Evolutionary conservation across 1,140 invertebrate genomes (phyloP), one percentile per base, ranked within the genome.

Genomic region (Cryptotermes secundus): DNA sequence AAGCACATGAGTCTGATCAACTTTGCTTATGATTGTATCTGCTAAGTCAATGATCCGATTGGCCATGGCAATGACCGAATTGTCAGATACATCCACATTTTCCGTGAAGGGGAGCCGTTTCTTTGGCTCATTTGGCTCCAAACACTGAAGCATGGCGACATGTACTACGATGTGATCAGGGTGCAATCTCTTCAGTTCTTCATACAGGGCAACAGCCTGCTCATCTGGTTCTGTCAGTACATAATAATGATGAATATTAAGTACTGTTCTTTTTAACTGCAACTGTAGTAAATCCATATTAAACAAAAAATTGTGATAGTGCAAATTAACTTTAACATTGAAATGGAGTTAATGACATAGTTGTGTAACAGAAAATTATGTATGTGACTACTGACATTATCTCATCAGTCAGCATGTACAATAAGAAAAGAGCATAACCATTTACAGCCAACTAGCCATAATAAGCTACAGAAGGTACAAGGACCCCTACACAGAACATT

Each of bases 131-230:
- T 87, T 90, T 84, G 86, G 91, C 87, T 97, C 96, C 38, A 97
- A 89, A 26, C 92, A 93, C 87, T 95, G 94, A 53, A 98, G 90
- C 89, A 96, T 94, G 9, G 96, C 93, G 82, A 94, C 91, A 89
- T 97, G 94, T 7, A 96, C 90, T 7, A 94, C 94, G 34, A 96
- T 88, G 90, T 96, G 93, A 84, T 94, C 93, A 19, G 94, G 93
- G 90, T 94, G 94, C 79, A 93, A 91, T 79, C 92, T 90, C 80
- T 92, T 89, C 65, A 98, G 88, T 87, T 97, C 95, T 85, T 95
- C 93, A 89, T 96, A 99, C 35, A 98, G 87, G 45, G 92, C 91
- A 85, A 94, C 93, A 14, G 94, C 91, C 83, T 93, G 92, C 85
- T 93, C 92, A 24, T 92, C 91, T 84, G 93, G 24, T n/a, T 80